Base-by-base conservation (phyloP, 2,888 invertebrate genomes). In the Amphipyra berbera region DNA sequence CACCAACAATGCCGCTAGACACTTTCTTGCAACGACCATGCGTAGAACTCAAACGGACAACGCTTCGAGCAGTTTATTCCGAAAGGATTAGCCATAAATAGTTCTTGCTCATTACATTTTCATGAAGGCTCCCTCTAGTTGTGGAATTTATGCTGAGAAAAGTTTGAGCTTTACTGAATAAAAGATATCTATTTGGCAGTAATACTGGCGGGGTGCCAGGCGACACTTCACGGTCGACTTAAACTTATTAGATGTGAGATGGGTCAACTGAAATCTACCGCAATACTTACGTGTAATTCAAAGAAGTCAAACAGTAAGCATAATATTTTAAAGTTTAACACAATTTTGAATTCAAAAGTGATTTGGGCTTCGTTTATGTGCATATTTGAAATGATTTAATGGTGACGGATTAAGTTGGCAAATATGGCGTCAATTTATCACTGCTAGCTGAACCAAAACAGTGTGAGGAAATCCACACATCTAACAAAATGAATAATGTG, bases 41-140 rank as follows among this genome's bases (percentile, higher is more conserved):
- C 88, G 89, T 90, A 86, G 81, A 73, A 69, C 59, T 65, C 14
- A 47, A 75, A 83, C 85, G 85, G 85, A 90, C 88, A 87, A 78
- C 76, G 84, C 81, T 84, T 81, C 83, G 82, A 85, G 89, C 90
- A 92, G 90, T 94, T 92, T 93, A 91, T 93, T 93, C 87, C 87
- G 82, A 91, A 92, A 92, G 94, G 93, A 94, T 94, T 94, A 94
- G 90, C 93, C 88, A 92, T 94, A 94, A 95, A 94, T 93, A 94
- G 92, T 93, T 91, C 89, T 90, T 84, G 79, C 90, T 92, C 90
- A 91, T 94, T 94, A 94, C 90, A 93, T 89, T 94, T 94, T 94
- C 94, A 95, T 94, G 93, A 93, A 91, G 87, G 88, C 83, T 84
- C 88, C 86, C 83, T 89, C 84, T 87, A 88, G 86, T 90, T 87